phyloP scores from a whole-genome alignment of 2,888 invertebrate genomes.

The Drosophila prostipennis region DNA sequence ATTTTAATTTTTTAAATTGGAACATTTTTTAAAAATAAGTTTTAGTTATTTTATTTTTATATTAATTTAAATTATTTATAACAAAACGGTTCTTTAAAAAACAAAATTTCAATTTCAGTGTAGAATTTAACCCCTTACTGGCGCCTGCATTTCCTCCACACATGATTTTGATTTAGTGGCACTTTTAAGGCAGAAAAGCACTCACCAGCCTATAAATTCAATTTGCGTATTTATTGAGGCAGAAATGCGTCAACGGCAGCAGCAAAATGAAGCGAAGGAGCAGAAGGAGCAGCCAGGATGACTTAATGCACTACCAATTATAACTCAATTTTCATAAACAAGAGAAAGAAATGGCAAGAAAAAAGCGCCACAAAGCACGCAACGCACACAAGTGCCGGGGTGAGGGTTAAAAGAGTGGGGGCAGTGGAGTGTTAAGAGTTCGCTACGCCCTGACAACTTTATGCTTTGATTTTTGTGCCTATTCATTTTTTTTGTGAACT shows the following conservation, averaged over 20 bases:
- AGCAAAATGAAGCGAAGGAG: slow-evolving; percentile 6
- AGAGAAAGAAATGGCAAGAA: slow-evolving; percentile 52
- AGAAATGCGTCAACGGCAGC: slow-evolving; percentile 72
- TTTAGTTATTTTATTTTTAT: no score
- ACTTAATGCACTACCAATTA: slow-evolving; percentile 81
- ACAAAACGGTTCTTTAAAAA: fast-evolving
- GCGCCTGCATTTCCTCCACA: slow-evolving; percentile 58
- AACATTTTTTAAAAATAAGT: no score
- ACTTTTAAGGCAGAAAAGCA: slow-evolving; percentile 72
- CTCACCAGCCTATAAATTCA: slow-evolving; percentile 76
- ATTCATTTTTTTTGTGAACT: slow-evolving; percentile 18
- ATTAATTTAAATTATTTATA: no score
- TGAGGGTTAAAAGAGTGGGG: slow-evolving; percentile 9
- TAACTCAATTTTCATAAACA: slow-evolving; percentile 83
- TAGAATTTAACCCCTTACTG: slow-evolving; percentile 67
- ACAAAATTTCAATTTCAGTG: slow-evolving; percentile 30
- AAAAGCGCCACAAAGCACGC: slow-evolving; percentile 55
- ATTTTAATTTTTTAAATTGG: no score
- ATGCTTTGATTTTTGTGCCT: slow-evolving; percentile 70
- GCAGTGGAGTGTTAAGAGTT: slow-evolving; percentile 48
- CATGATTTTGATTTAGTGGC: slow-evolving; percentile 75
- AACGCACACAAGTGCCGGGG: slow-evolving; percentile 13
- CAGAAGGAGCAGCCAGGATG: slow-evolving; percentile 49
- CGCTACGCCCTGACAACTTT: slow-evolving; percentile 77
- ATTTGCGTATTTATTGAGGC: slow-evolving; percentile 79